Percentiles rank a stretch among this genome's conserved stretches.
phyloP scores from a whole-genome alignment of 2,113 vertebrate species.

The Oreochromis tanganicae region DNA sequence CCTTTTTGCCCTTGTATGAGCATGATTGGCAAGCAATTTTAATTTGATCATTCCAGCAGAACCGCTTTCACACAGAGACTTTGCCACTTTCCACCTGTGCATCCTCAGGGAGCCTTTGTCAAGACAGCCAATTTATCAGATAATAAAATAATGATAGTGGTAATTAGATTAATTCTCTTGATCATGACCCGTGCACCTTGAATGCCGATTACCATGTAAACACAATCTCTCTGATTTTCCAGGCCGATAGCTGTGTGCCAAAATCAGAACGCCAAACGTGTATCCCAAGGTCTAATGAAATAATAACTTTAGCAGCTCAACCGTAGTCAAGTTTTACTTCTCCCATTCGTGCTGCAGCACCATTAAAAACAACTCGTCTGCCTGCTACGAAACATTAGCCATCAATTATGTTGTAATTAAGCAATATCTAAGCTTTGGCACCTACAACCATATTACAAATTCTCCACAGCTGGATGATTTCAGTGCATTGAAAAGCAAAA shows the following conservation, averaged over 20 bases:
- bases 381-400: constrained; percentile 59
- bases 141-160: constrained; percentile 63
- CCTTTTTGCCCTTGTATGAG: not conserved
- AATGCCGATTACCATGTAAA: constrained; percentile 64
- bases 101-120: constrained; percentile 45
- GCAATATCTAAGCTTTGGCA: constrained; percentile 50
- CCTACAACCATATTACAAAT: constrained; percentile 48
- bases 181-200: constrained; percentile 59
- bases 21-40: constrained; percentile 23
- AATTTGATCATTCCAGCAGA: constrained; percentile 44
- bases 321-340: constrained; percentile 41
- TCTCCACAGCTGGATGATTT: constrained; percentile 44
- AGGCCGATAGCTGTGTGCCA: constrained; percentile 11
- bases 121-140: constrained; percentile 61
- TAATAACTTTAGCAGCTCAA: constrained; percentile 54
- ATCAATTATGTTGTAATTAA: constrained; percentile 69
- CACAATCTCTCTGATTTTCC: constrained; percentile 53
- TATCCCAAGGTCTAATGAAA: constrained; percentile 48
- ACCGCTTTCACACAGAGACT: constrained; percentile 1
- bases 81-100: constrained; percentile 7
- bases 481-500: constrained; percentile 34
- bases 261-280: constrained; percentile 14
- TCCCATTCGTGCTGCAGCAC: constrained; percentile 31
- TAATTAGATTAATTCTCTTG: constrained; percentile 70
- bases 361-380: constrained; percentile 38